Evolutionary conservation across 2,797 vertebrate genomes (phyloP).

Genomic region (Galago senegalensis): DNA sequence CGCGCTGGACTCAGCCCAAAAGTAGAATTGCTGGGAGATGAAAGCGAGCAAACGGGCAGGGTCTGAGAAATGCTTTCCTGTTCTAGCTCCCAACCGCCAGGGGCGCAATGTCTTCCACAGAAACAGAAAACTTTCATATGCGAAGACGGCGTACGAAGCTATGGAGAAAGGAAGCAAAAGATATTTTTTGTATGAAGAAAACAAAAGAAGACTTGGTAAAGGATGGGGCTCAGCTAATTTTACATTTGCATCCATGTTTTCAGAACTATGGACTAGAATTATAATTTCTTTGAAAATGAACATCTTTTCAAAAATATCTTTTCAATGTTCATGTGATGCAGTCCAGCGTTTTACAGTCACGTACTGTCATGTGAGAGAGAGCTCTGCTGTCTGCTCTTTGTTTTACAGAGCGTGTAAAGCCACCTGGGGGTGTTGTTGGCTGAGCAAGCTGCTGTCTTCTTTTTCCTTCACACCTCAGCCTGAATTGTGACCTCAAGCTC

Average conservation of each 20-base stretch:
- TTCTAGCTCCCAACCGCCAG: constrained; percentile 42
- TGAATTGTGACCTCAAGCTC: constrained; percentile 4
- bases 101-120: constrained; percentile 62
- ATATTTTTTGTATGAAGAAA: neutral
- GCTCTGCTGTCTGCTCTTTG: neutral
- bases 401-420: neutral
- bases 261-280: neutral
- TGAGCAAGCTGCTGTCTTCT: neutral
- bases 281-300: constrained; percentile 43
- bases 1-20: neutral
- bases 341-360: neutral
- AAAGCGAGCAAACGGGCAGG: neutral
- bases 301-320: constrained; percentile 43
- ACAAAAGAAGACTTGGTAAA: neutral
- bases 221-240: neutral
- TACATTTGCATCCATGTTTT: constrained; percentile 34
- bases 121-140: neutral
- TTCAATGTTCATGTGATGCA: neutral
- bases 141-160: neutral
- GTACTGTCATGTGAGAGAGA: neutral
- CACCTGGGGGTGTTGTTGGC: neutral
- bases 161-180: neutral
- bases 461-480: neutral
- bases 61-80: neutral
- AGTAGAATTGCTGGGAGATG: constrained; percentile 49